phyloP scores from a whole-genome alignment of 2,888 invertebrate genomes.

The Melipona bicolor region DNA sequence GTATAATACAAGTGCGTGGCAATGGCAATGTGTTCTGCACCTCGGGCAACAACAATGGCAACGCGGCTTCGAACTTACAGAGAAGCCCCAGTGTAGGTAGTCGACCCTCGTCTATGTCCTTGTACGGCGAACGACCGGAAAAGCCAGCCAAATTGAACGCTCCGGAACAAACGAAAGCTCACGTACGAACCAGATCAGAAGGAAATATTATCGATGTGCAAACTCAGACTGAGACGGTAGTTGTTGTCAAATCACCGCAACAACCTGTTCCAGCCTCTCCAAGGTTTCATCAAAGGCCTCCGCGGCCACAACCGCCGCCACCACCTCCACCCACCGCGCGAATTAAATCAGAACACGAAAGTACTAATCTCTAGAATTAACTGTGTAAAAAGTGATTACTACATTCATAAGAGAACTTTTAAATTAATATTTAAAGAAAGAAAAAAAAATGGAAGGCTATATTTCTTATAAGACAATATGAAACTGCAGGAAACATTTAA shows the following conservation, averaged over 20 bases:
- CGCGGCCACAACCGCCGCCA: constrained; percentile 83
- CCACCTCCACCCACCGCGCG: constrained; percentile 79
- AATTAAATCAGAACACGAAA: constrained; percentile 81
- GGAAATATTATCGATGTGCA: constrained; percentile 87
- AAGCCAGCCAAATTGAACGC: constrained; percentile 76
- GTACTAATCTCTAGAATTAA: constrained; percentile 80
- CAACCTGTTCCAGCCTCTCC: constrained; percentile 80
- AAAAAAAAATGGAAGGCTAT: constrained; percentile 23
- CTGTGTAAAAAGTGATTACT: constrained; percentile 39
- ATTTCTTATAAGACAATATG: constrained; percentile 49
- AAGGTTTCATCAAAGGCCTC: constrained; percentile 80
- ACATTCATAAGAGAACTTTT: constrained; percentile 45
- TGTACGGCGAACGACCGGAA: constrained; percentile 78
- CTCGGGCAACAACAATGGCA: constrained; percentile 78
- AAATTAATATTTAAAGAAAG: constrained; percentile 28
- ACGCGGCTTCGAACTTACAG: constrained; percentile 82
- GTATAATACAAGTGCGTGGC: constrained; percentile 87
- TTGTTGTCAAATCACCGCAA: constrained; percentile 77
- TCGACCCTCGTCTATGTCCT: constrained; percentile 81
- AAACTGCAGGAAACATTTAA: constrained; percentile 14
- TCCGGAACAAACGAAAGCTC: constrained; percentile 78
- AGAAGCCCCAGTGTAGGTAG: constrained; percentile 83
- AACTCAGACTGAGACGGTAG: constrained; percentile 78
- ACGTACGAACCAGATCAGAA: constrained; percentile 86
- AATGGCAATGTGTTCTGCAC: constrained; percentile 66